A percentile compares a stretch with the other conserved stretches of the same genome.
These are phyloP conservation scores for Sarotherodon lohbergeri DNA, from an alignment of 2,113 vertebrate species.

Conservation along the genomic window DNA sequence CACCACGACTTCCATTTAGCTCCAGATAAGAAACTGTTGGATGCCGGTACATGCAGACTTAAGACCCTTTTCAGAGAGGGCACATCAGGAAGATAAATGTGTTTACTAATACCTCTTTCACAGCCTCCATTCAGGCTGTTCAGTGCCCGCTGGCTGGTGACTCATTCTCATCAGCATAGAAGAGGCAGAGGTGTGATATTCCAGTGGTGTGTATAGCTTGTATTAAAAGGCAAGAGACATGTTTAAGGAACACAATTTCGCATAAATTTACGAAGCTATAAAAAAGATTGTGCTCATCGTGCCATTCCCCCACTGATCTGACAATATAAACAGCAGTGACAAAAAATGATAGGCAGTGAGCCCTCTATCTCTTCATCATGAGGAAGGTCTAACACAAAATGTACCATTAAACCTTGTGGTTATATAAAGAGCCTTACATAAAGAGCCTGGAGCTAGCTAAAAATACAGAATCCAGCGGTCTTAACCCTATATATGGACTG, in stretches of 20 bases:
- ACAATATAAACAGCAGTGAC: not conserved
- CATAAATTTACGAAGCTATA: not conserved
- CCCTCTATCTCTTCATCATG: not conserved
- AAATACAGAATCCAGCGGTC: slow-evolving; percentile 44
- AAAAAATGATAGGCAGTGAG: slow-evolving; percentile 1
- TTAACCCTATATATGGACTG: slow-evolving; percentile 43
- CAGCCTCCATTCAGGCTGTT: slow-evolving; percentile 34
- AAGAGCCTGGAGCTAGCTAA: slow-evolving; percentile 45
- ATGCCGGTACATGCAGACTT: slow-evolving; percentile 51
- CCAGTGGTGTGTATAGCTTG: slow-evolving; percentile 9
- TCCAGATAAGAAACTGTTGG: slow-evolving; percentile 75
- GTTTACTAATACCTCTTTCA: slow-evolving; percentile 59
- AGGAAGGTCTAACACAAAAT: slow-evolving; percentile 13
- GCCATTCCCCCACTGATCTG: not conserved
- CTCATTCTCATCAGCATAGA: slow-evolving; percentile 39
- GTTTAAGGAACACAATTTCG: not conserved
- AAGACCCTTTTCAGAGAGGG: slow-evolving; percentile 65
- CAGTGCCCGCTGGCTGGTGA: slow-evolving; percentile 38
- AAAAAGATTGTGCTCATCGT: not conserved
- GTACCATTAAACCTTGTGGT: slow-evolving; percentile 49
- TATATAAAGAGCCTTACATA: slow-evolving; percentile 68
- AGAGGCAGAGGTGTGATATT: slow-evolving; percentile 21
- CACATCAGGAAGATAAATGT: slow-evolving; percentile 53
- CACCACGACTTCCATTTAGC: slow-evolving; percentile 78
- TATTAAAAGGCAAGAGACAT: not conserved